These are phyloP conservation scores for Cephalotes varians DNA, from an alignment of 2,888 invertebrate genomes.

Conservation along the genomic window DNA sequence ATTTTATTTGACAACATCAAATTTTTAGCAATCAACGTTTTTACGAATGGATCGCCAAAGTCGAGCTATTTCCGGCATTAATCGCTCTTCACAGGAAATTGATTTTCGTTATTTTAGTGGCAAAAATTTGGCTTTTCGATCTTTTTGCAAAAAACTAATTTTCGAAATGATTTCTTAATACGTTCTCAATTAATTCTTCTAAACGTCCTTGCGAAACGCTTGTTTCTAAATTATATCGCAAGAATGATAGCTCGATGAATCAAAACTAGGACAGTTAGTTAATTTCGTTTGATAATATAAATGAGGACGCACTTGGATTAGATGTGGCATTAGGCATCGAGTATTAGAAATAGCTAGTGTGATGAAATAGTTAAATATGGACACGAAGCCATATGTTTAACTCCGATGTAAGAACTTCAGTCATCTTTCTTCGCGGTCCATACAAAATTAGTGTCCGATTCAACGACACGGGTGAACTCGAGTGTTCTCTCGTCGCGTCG, in stretches of 20 bases:
- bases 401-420: background rate
- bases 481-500: slow-evolving; percentile 31
- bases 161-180: background rate
- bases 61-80: background rate
- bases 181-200: background rate
- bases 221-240: background rate
- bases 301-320: background rate
- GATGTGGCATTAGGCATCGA: background rate
- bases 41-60: background rate
- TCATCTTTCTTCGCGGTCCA: slow-evolving; percentile 12
- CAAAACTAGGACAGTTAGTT: background rate
- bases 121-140: background rate
- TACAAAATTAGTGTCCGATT: slow-evolving; percentile 46
- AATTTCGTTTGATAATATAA: background rate
- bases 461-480: slow-evolving; percentile 26
- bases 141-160: background rate
- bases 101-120: background rate
- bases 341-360: background rate
- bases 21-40: slow-evolving; percentile 27
- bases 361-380: slow-evolving; percentile 24
- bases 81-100: background rate
- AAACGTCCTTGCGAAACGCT: background rate
- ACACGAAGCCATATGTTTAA: background rate
- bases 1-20: slow-evolving; percentile 30
- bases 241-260: background rate